Conservation (phyloP, 1,140 invertebrate genomes). For the Centruroides sculpturatus region DNA sequence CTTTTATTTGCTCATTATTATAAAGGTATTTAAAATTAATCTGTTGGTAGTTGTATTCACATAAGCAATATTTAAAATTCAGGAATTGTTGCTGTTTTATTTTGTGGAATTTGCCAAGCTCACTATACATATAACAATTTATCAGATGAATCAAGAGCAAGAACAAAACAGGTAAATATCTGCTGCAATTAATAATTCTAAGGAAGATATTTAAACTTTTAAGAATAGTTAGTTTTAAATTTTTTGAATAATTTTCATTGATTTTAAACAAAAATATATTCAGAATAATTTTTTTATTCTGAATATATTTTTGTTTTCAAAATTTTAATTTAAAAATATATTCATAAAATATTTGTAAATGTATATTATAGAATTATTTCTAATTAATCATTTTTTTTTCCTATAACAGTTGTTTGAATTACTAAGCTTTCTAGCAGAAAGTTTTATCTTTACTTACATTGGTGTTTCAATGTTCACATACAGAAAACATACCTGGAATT, state of each 20-base stretch:
- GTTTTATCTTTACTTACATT: slow-evolving; percentile 98
- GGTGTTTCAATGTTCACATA: slow-evolving; percentile 98
- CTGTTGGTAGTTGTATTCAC: too few species aligned
- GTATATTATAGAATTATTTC: too few species aligned
- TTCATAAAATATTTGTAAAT: too few species aligned
- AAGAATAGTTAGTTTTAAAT: too few species aligned
- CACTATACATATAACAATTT: slow-evolving; percentile 99
- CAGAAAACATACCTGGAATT: slow-evolving; percentile 83
- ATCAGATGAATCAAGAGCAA: slow-evolving; percentile 62
- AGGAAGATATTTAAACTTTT: not conserved
- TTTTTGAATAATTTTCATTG: not conserved
- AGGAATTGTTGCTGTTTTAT: slow-evolving; percentile 89
- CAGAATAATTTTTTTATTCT: too few species aligned
- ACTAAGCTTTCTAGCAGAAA: slow-evolving; percentile 92
- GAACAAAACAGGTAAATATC: slow-evolving; percentile 56
- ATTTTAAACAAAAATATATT: too few species aligned
- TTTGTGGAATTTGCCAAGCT: slow-evolving; percentile 97
- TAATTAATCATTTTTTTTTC: not conserved
- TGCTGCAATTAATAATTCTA: not conserved
- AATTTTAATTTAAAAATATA: too few species aligned
- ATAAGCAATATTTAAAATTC: slow-evolving; percentile 1
- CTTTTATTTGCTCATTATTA: too few species aligned
- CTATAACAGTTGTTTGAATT: slow-evolving; percentile 70
- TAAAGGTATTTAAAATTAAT: too few species aligned
- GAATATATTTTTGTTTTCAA: too few species aligned